These are phyloP conservation scores for Momotus momota DNA, from an alignment of 2,797 vertebrate species.

Conservation along the genomic window DNA sequence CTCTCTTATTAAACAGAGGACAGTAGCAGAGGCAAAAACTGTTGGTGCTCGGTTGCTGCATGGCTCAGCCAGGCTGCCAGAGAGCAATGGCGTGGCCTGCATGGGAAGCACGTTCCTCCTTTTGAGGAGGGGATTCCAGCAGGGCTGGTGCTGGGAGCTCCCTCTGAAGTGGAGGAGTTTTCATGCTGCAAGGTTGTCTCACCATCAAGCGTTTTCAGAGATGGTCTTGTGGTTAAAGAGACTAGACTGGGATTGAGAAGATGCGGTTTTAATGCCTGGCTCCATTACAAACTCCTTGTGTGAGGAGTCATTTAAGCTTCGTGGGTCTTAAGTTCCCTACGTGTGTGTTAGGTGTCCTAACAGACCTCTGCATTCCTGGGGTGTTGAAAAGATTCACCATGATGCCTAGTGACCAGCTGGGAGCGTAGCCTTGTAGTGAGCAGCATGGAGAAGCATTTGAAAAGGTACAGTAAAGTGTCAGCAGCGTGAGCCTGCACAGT, in stretches of 20 bases:
- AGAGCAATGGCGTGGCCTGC: accelerated
- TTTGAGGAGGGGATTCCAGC: not conserved
- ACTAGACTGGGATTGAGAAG: not conserved
- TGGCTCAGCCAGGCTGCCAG: not conserved
- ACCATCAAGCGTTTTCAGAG: not conserved
- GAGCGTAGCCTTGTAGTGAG: not conserved
- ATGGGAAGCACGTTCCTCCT: not conserved
- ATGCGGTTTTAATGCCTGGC: not conserved
- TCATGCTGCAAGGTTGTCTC: not conserved
- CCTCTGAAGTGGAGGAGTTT: not conserved
- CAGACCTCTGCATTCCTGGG: not conserved
- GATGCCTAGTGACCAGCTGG: not conserved
- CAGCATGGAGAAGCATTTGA: not conserved
- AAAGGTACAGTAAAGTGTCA: not conserved
- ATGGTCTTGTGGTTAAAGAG: not conserved
- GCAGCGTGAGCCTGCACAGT: not conserved
- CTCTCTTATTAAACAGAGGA: not conserved
- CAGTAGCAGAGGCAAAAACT: not conserved
- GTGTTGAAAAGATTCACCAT: not conserved
- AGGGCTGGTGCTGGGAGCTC: not conserved
- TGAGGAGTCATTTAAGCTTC: not conserved
- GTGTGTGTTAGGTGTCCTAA: not conserved
- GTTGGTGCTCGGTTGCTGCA: not conserved
- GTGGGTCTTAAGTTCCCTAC: not conserved
- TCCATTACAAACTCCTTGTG: not conserved